A percentile compares a stretch with the other conserved stretches of the same genome.
These are phyloP conservation scores for Neostethus bicornis DNA, from an alignment of 2,797 vertebrate species.

Conservation along the genomic window DNA sequence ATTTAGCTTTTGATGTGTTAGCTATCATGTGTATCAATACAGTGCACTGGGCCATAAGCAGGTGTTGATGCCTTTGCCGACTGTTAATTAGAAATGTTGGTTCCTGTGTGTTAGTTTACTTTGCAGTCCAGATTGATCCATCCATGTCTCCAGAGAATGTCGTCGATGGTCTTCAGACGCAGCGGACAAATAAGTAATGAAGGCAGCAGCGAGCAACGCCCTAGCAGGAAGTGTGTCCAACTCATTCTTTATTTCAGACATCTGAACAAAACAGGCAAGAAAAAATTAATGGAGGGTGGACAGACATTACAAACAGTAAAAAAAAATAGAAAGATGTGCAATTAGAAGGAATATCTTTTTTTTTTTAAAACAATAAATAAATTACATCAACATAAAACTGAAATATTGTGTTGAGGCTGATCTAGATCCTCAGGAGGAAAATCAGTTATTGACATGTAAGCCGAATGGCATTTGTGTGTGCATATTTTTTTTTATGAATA, in stretches of 20 bases:
- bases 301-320: background rate
- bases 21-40: background rate
- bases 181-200: conserved; percentile 94
- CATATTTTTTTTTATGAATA: background rate
- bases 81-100: conserved; percentile 11
- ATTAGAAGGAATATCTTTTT: conserved; percentile 3
- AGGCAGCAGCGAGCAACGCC: conserved; percentile 91
- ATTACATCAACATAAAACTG: no score
- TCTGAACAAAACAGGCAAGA: conserved; percentile 70
- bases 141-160: conserved; percentile 89
- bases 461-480: background rate
- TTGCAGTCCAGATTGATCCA: conserved; percentile 86
- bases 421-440: conserved; percentile 20
- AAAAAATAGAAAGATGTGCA: background rate
- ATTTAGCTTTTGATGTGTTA: conserved; percentile 23
- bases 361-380: no score
- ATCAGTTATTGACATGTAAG: conserved; percentile 2
- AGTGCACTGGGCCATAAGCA: conserved; percentile 12
- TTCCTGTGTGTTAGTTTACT: conserved; percentile 75
- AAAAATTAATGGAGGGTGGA: background rate
- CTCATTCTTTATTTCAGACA: conserved; percentile 92
- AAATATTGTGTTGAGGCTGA: no score
- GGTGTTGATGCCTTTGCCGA: conserved; percentile 6
- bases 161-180: conserved; percentile 90
- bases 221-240: conserved; percentile 88